Percentiles rank a stretch among this genome's conserved stretches.
Evolutionary conservation across 2,113 vertebrate genomes (phyloP).

Genomic region (Ibidorhyncha struthersii): DNA sequence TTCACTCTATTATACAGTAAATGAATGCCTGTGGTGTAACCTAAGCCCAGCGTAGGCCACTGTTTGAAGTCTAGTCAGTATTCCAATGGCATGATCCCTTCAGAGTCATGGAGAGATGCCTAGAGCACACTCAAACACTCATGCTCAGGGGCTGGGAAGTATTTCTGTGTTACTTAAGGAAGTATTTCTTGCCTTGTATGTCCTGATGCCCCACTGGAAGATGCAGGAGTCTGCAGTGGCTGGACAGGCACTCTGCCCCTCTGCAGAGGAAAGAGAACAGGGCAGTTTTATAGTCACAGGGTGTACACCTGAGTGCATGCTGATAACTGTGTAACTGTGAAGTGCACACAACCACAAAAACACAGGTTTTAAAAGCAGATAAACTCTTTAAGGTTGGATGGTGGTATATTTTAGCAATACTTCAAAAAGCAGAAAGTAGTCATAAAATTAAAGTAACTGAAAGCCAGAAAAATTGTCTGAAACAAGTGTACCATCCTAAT

Average conservation of each 20-base stretch:
- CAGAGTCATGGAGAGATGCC: no score
- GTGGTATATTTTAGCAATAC: neutral
- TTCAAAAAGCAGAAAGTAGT: neutral
- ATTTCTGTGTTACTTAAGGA: neutral
- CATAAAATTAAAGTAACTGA: neutral
- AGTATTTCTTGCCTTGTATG: neutral
- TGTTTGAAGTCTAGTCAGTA: neutral
- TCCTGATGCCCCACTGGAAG: neutral
- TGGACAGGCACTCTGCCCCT: neutral
- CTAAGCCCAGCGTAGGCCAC: neutral
- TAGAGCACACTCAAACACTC: neutral
- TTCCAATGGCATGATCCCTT: neutral
- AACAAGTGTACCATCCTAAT: neutral
- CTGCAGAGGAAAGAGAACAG: neutral
- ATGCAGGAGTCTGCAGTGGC: rapidly evolving
- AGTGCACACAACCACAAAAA: neutral
- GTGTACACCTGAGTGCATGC: neutral
- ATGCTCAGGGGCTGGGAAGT: neutral
- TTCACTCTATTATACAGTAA: neutral
- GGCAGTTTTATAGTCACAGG: neutral
- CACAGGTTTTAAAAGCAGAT: neutral
- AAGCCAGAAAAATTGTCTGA: neutral
- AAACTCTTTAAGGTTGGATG: neutral
- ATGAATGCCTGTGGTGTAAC: neutral
- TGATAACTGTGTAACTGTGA: neutral